Conservation (phyloP, 2,113 vertebrate species). For the Caracal caracal region DNA sequence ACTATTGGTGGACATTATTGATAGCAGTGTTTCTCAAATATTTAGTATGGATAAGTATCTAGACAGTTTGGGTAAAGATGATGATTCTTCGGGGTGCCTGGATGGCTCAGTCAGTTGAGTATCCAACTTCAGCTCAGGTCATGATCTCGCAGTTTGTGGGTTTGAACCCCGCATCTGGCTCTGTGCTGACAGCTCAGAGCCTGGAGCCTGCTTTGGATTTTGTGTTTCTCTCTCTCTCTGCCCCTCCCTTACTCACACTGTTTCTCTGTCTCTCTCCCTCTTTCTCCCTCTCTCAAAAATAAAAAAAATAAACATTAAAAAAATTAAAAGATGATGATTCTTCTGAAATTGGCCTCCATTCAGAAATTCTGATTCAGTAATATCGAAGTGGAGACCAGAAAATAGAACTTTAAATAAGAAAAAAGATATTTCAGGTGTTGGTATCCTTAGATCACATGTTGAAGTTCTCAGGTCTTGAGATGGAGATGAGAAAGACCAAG, state of each 20-base stretch:
- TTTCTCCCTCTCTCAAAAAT: no score
- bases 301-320: no score
- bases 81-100: neutral
- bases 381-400: neutral
- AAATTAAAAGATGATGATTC: neutral
- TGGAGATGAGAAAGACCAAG: neutral
- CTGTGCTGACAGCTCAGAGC: no score
- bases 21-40: neutral
- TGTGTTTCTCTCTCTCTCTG: no score
- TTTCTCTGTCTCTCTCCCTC: no score
- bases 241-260: no score
- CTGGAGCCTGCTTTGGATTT: no score
- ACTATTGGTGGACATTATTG: neutral
- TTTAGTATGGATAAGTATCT: neutral
- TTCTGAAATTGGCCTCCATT: neutral
- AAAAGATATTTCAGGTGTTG: neutral
- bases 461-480: neutral
- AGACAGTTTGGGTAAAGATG: neutral
- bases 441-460: neutral
- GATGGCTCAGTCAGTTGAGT: no score
- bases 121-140: no score
- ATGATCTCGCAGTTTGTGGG: no score
- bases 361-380: slow-evolving; percentile 4
- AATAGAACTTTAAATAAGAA: neutral
- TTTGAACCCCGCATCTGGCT: no score